Conservation (phyloP, 2,888 invertebrate genomes). For the Syrista parreyssii region DNA sequence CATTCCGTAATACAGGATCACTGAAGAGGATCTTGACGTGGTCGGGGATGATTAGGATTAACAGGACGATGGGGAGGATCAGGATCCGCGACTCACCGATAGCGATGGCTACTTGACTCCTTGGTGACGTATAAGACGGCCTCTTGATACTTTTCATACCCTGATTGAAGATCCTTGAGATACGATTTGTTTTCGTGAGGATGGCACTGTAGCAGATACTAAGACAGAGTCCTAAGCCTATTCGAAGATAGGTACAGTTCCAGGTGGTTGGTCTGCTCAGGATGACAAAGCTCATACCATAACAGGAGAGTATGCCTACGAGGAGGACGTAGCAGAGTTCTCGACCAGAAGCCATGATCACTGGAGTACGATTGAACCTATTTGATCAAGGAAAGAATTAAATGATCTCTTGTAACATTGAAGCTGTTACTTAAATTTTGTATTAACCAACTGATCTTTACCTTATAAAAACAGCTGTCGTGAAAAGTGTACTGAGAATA, state of each 20-base stretch:
- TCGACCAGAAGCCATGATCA: conserved; percentile 83
- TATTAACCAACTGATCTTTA: conserved; percentile 32
- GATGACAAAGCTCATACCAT: conserved; percentile 78
- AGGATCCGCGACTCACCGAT: conserved; percentile 66
- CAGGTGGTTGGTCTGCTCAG: conserved; percentile 75
- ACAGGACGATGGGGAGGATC: not conserved
- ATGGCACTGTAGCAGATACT: conserved; percentile 81
- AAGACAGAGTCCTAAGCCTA: conserved; percentile 79
- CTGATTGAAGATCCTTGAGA: conserved; percentile 77
- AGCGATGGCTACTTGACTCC: conserved; percentile 80
- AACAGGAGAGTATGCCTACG: conserved; percentile 77
- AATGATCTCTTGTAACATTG: not conserved
- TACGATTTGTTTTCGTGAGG: conserved; percentile 80
- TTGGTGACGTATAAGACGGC: conserved; percentile 80
- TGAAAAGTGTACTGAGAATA: conserved; percentile 72
- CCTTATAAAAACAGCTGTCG: conserved; percentile 74
- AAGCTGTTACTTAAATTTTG: not conserved
- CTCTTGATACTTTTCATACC: conserved; percentile 76
- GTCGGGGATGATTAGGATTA: conserved; percentile 79
- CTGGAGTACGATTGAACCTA: conserved; percentile 71
- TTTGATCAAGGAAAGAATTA: not conserved
- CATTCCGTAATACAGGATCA: conserved; percentile 55
- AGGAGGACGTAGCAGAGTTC: conserved; percentile 82
- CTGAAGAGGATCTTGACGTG: conserved; percentile 24
- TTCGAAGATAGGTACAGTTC: conserved; percentile 74